A percentile compares a stretch with the other conserved stretches of the same genome.
Conservation (phyloP, 2,797 vertebrate genomes). For the Protosalanx chinensis region DNA sequence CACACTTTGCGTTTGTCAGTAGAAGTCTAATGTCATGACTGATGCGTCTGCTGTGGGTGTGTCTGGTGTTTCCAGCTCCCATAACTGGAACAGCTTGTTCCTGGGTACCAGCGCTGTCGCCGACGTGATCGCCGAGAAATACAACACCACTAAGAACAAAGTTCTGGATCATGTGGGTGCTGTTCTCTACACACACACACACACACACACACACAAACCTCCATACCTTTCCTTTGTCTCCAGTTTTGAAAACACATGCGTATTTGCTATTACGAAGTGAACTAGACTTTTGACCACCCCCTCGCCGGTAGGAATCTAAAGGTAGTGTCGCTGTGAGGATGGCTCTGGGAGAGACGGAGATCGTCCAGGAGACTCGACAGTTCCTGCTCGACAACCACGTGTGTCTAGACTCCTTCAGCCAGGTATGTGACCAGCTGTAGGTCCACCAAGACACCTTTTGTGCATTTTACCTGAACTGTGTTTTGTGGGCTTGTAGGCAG, state of each 20-base stretch:
- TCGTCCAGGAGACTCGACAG: background rate
- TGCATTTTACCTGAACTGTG: background rate
- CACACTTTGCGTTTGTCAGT: background rate
- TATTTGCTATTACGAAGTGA: background rate
- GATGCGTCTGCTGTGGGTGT: background rate
- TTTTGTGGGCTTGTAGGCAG: constrained; percentile 69
- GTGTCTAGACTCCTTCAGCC: constrained; percentile 92
- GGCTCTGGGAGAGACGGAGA: constrained; percentile 7
- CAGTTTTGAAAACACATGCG: background rate
- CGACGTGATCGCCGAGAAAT: constrained; percentile 91
- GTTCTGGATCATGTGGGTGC: constrained; percentile 91
- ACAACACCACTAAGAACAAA: constrained; percentile 91
- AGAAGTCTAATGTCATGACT: background rate
- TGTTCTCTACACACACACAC: background rate
- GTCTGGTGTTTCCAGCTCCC: constrained; percentile 72
- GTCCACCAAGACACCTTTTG: no score
- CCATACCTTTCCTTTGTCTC: no score
- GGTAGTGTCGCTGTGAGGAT: constrained; percentile 93
- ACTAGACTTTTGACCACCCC: background rate
- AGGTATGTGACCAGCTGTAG: constrained; percentile 69
- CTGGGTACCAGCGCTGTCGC: constrained; percentile 91
- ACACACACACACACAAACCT: background rate
- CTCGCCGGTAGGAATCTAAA: constrained; percentile 77
- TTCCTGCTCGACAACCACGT: constrained; percentile 88
- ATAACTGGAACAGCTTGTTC: constrained; percentile 96